Evolutionary conservation across 1,140 invertebrate species (phyloP), one percentile per base, ranked within the genome.

Genomic region (Aphelenchoides fujianensis): DNA sequence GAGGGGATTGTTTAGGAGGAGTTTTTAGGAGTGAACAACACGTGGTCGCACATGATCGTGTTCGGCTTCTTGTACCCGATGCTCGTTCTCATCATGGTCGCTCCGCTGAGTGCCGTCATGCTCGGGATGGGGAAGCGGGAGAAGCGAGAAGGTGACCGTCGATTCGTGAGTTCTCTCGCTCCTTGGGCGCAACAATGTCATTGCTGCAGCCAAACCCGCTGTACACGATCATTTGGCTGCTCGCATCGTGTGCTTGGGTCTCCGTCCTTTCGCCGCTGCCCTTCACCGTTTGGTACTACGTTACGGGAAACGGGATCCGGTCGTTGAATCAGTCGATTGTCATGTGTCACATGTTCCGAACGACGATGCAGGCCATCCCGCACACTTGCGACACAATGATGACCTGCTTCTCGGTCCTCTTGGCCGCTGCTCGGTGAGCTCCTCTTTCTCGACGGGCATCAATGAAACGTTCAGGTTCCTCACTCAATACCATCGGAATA

Each of bases 211-310:
- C 79, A 41, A 82, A 82, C 74, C 81, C 81, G 5, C 55, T 82
- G 16, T 82, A 82, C 69, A 81, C 83, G 74, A 81, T 82, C 79
- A 82, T 82, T 23, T 82, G 80, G 76, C 63, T 82, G n/a, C 53
- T n/a, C n/a, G n/a, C n/a, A n/a, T n/a, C n/a, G 37, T 84, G 81
- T 69, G 80, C 77, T 3, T 82, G 81, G 81, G 70, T 82, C 28
- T 77, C 74, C 68, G 68, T 82, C 16, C 59, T 82, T 7, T 71
- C 82, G 30, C 81, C 81, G 19, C 73, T 82, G 31, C 81, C 81
- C n/a, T 82, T 82, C 52, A 82, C 80, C 48, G 74, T 82, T 27
- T 82, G 82, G 80, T 82, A 80, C 70, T 75, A 78, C 68, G 64
- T 55, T 61, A 68, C 75, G 16, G 77, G 77, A 30, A 72, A 79